Evolutionary conservation across 2,797 vertebrate genomes (phyloP).

Genomic region (Sebastes umbrosus): DNA sequence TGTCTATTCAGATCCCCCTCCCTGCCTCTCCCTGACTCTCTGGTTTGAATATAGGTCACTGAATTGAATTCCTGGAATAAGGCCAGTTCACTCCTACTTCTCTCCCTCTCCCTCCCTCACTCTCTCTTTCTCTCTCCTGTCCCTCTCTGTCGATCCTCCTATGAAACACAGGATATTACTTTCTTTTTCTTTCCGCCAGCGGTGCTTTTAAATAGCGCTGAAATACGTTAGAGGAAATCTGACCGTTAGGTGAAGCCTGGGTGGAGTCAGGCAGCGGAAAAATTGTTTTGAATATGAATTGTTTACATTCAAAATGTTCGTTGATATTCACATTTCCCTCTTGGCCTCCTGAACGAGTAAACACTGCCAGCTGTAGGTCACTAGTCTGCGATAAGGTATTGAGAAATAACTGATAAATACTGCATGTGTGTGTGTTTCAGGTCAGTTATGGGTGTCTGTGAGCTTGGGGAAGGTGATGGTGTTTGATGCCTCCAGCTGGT

Average conservation of each 20-base stretch:
- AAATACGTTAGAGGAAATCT: slow-evolving; percentile 29
- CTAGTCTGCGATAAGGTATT: slow-evolving; percentile 5
- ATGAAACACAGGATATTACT: slow-evolving; percentile 44
- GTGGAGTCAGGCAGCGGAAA: slow-evolving; percentile 48
- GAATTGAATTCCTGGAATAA: slow-evolving; percentile 63
- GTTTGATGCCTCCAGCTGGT: slow-evolving; percentile 95
- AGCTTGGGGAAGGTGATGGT: slow-evolving; percentile 90
- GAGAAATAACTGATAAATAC: slow-evolving; percentile 5
- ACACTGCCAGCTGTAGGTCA: slow-evolving; percentile 1
- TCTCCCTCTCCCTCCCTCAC: background rate
- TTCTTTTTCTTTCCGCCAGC: slow-evolving; percentile 5
- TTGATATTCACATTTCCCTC: background rate
- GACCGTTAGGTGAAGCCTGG: slow-evolving; percentile 53
- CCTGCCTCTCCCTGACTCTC: background rate
- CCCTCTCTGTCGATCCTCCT: background rate
- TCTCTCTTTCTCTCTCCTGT: background rate
- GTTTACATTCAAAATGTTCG: slow-evolving; percentile 23
- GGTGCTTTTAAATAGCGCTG: slow-evolving; percentile 14
- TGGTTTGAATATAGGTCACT: slow-evolving; percentile 75
- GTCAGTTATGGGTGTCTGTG: slow-evolving; percentile 88
- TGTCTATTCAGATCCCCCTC: slow-evolving; percentile 49
- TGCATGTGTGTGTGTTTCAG: slow-evolving; percentile 67
- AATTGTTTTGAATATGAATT: background rate
- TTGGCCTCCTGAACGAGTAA: background rate
- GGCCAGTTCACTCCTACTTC: slow-evolving; percentile 38